Evolutionary conservation across 2,888 invertebrate genomes (phyloP), one percentile per base, ranked within the genome.

Genomic region (Gonocerus acuteangulatus): DNA sequence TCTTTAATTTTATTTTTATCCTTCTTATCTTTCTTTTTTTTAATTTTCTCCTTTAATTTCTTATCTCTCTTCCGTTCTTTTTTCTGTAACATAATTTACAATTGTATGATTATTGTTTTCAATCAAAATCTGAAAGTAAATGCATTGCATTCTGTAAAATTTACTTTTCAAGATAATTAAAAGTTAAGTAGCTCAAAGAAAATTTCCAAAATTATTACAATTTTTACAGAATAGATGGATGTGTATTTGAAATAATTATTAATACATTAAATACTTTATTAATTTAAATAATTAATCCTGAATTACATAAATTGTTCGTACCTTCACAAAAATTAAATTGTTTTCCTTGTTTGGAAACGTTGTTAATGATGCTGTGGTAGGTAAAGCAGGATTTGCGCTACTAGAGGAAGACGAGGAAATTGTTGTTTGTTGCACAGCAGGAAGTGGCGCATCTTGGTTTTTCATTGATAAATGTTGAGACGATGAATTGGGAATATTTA

Each of bases 21-120:
- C 45, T 68, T 67, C 47, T 67, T 67, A n/a, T 68, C 65, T 51
- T 68, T 67, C 44, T 67, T 67, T 39, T 66, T 67, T 42, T 67
- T 67, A 11, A 67, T 66, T 60, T 67, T 68, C 18, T 65, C 60
- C 44, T 65, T 64, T 15, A 61, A 36, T 32, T 64, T 65, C 39
- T 65, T 65, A 13, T 64, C 62, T 19, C 60, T 44, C 48, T 65
- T 65, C 13, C 63, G 61, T 56, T 63, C 59, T 44, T 65, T 65
- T 48, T 65, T 58, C 54, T 57, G 36, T 16, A 36, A 51, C 36
- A 51, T 19, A 54, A 21, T 15, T 1, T 21, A 23, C 18, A 27
- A 27, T 9, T 27, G 4, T 27, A 27, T 27, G 27, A 27, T 27
- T 27, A 27, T 44, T 13, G 13, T 44, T 44, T 3, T 44, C 13